Conservation (phyloP, 37 sponge, comb jelly and placozoan species). For the Ephydatia muelleri region DNA sequence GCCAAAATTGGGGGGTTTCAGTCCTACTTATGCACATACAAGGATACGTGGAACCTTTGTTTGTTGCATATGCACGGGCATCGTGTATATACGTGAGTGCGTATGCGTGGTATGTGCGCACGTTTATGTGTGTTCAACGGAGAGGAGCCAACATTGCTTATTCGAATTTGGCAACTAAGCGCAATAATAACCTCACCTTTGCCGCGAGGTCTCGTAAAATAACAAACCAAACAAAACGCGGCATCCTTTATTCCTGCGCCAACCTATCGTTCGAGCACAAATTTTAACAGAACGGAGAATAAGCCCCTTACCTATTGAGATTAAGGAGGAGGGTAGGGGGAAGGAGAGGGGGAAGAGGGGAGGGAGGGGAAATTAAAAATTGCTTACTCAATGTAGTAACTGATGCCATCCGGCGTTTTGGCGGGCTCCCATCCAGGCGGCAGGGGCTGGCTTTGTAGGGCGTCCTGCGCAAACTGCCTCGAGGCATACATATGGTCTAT, state of each 20-base stretch:
- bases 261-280: background rate
- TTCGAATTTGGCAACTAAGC: background rate
- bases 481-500: constrained; percentile 14
- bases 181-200: background rate
- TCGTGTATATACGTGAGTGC: constrained; percentile 12
- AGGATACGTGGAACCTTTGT: background rate
- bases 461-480: background rate
- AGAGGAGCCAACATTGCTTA: background rate
- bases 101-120: background rate
- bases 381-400: constrained; percentile 81
- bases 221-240: background rate
- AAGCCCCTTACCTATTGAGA: background rate
- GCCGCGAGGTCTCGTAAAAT: background rate
- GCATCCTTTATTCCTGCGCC: background rate
- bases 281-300: background rate
- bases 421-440: constrained; percentile 86
- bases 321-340: background rate
- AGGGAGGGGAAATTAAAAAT: background rate
- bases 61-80: background rate
- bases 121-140: background rate
- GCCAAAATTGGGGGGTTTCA: too few species aligned
- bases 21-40: background rate
- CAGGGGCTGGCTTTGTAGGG: constrained; percentile 21
- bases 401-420: constrained; percentile 63
- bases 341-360: background rate